Conservation (phyloP, 2,797 vertebrate species). For the Macropodus opercularis region DNA sequence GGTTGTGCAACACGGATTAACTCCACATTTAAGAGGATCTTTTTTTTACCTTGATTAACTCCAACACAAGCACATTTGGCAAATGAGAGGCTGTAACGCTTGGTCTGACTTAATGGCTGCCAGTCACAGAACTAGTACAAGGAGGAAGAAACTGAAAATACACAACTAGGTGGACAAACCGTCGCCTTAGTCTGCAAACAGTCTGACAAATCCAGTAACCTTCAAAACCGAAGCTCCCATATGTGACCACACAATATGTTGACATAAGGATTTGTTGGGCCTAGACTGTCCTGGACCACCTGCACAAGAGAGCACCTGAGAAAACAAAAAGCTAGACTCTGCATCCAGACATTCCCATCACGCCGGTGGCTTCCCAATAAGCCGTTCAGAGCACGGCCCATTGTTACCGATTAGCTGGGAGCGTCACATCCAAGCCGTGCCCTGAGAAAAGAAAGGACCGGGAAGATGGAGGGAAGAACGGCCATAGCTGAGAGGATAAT, state of each 20-base stretch:
- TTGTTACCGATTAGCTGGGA: conserved; percentile 71
- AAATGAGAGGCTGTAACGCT: neutral
- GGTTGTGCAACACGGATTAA: conserved; percentile 59
- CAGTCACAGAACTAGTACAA: no score
- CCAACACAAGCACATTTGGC: conserved; percentile 7
- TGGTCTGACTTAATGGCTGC: no score
- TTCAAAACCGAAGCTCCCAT: no score
- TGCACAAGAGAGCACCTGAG: no score
- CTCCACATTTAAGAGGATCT: conserved; percentile 32
- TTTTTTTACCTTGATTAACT: conserved; percentile 40
- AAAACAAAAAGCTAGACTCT: neutral
- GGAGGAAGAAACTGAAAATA: no score
- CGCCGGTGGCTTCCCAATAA: conserved; percentile 16
- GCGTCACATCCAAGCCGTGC: conserved; percentile 51
- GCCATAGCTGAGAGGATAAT: conserved; percentile 53
- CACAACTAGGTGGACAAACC: no score
- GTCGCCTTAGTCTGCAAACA: no score
- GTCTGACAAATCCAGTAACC: no score
- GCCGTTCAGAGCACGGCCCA: conserved; percentile 25
- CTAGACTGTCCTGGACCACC: conserved; percentile 5
- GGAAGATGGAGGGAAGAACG: conserved; percentile 27
- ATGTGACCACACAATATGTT: conserved; percentile 5
- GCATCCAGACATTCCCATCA: conserved; percentile 53
- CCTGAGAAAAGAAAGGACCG: conserved; percentile 53
- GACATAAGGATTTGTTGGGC: conserved; percentile 24